phyloP scores from a whole-genome alignment of 2,113 vertebrate species.

The Podilymbus podiceps region DNA sequence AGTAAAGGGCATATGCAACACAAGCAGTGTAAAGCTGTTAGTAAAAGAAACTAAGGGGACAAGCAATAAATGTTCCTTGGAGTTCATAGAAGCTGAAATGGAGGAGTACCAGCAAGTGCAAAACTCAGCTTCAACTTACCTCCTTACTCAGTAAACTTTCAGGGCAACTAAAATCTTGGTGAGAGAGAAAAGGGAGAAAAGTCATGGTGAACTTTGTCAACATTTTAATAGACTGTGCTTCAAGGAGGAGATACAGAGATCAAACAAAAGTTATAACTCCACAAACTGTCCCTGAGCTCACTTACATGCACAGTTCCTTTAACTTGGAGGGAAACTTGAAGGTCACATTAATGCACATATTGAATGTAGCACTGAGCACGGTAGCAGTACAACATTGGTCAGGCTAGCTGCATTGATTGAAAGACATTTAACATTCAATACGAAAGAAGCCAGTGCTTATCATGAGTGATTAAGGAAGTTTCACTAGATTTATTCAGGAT shows the following conservation, averaged over 20 bases:
- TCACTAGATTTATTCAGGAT: neutral
- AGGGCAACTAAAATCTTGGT: neutral
- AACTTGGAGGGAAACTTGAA: neutral
- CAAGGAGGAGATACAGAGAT: neutral
- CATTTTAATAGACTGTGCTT: neutral
- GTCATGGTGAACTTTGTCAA: neutral
- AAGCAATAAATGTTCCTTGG: neutral
- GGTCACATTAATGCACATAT: neutral
- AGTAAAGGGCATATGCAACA: neutral
- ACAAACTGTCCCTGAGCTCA: neutral
- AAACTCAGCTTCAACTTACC: neutral
- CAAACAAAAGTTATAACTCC: neutral
- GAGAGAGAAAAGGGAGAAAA: neutral
- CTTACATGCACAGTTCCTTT: neutral
- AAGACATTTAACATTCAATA: neutral
- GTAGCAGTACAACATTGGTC: neutral
- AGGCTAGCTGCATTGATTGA: neutral
- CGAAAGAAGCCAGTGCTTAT: neutral
- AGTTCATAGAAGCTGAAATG: neutral
- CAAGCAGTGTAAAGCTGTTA: neutral
- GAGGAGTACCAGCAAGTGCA: neutral
- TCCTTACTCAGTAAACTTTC: neutral
- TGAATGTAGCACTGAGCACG: neutral
- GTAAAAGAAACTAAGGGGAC: neutral
- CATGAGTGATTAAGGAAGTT: neutral